These are phyloP conservation scores for Suncus etruscus DNA, from an alignment of 2,113 vertebrate species.

Conservation along the genomic window DNA sequence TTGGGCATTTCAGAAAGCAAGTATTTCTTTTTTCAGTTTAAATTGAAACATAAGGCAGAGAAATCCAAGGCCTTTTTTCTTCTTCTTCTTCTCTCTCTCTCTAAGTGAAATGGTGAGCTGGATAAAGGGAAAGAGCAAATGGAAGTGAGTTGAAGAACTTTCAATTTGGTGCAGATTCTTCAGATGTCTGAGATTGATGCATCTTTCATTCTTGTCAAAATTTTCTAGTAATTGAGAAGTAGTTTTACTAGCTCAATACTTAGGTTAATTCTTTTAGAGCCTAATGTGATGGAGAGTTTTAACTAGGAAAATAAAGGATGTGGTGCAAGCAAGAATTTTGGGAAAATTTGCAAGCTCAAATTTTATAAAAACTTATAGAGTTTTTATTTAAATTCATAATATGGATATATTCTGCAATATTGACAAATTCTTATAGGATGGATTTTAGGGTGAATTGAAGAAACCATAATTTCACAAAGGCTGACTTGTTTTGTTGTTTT, in stretches of 20 bases:
- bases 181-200: conserved; percentile 12
- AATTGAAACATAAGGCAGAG: neutral
- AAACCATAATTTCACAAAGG: neutral
- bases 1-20: neutral
- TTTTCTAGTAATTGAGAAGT: neutral
- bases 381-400: conserved; percentile 2
- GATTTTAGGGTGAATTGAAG: conserved; percentile 24
- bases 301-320: neutral
- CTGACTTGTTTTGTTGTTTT: too few relatives aligned
- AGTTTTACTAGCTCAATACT: conserved; percentile 5
- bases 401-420: conserved; percentile 8
- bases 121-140: neutral
- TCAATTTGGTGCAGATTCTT: neutral
- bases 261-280: conserved; percentile 14
- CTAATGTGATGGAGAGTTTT: conserved; percentile 25
- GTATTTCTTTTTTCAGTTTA: neutral
- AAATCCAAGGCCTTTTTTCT: neutral
- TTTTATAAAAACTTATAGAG: neutral
- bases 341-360: conserved; percentile 48
- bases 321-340: neutral
- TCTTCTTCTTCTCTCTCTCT: neutral
- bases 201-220: conserved; percentile 40
- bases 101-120: neutral
- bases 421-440: neutral
- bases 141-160: neutral